These are phyloP conservation scores for Tenualosa ilisha DNA, from an alignment of 2,797 vertebrate species.

Conservation along the genomic window DNA sequence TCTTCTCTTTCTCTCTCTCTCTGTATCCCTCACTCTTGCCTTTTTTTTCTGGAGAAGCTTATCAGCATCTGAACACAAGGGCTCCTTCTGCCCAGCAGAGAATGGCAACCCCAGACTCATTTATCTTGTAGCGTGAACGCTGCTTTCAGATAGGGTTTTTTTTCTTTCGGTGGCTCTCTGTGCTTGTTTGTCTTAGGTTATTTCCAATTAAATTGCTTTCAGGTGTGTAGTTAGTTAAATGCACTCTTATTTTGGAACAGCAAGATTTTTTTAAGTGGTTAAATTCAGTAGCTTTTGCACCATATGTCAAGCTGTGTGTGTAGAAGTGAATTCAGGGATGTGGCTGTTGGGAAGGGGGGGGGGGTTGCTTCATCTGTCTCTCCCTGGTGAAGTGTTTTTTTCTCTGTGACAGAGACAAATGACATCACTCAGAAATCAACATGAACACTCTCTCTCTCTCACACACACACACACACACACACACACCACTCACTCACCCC, in stretches of 20 bases:
- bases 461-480: not conserved
- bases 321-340: conserved; percentile 37
- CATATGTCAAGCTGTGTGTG: conserved; percentile 20
- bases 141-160: not conserved
- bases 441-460: not conserved
- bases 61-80: conserved; percentile 85
- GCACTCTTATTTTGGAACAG: not conserved
- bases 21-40: conserved; percentile 15
- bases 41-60: conserved; percentile 70
- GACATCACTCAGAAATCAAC: conserved; percentile 79
- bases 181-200: conserved; percentile 39
- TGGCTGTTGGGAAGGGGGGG: conserved; percentile 5
- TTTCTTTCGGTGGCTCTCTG: not conserved
- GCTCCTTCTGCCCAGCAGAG: conserved; percentile 71
- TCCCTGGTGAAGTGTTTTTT: conserved; percentile 55
- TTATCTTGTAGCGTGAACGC: conserved; percentile 77
- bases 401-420: conserved; percentile 81
- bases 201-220: conserved; percentile 71
- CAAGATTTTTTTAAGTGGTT: not conserved
- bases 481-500: not conserved
- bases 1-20: not conserved
- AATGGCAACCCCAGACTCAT: conserved; percentile 80
- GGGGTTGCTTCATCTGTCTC: conserved; percentile 76
- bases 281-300: not conserved
- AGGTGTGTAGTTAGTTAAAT: conserved; percentile 42